Evolutionary conservation across 2,113 vertebrate species (phyloP), one percentile per base, ranked within the genome.

Genomic region (Sinocyclocheilus grahami): DNA sequence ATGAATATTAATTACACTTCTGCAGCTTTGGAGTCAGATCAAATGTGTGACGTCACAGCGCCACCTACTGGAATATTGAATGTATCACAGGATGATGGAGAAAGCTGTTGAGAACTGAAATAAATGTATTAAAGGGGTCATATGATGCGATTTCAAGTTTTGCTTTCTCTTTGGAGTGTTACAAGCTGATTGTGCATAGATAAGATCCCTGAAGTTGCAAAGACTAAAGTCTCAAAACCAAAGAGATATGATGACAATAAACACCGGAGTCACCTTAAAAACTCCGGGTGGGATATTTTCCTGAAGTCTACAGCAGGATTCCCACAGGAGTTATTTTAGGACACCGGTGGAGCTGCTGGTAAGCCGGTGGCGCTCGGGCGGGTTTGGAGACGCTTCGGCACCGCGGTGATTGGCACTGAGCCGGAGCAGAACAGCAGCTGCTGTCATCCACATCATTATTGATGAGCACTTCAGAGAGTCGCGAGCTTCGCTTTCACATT

Each of bases 251-350:
- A 37, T 37, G 37, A 5, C 37, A 37, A 37, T 37, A 37, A 37
- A 37, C 37, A 37, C 30, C 30, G 4, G n/a, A 63, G 62, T 63
- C 4, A n/a, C 11, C 22, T 39, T 18, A 12, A 18, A 4, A 33
- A 42, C 14, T 1, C 46, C 37, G 16, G 71, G 42, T 16, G 71
- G 20, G 71, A 42, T 22, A 53, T 60, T 80, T 42, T 63, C 78
- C 33, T 39, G 33, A 65, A 24, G 78, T 46, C 76, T 16, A 11
- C 76, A 58, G 2, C 77, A 60, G 33, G n/a, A 79, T 79, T 62
- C 33, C 78, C 53, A 16, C 60, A 24, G n/a, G 60, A 82, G 79
- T 82, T 82, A 82, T 48, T 82, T 82, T 82, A 18, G 79, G 37
- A 78, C 51, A 22, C 51, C 4, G 27, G 13, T 53, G 74, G n/a